Evolutionary conservation across 2,113 vertebrate genomes (phyloP).

Genomic region (Todiramphus saurophagus): DNA sequence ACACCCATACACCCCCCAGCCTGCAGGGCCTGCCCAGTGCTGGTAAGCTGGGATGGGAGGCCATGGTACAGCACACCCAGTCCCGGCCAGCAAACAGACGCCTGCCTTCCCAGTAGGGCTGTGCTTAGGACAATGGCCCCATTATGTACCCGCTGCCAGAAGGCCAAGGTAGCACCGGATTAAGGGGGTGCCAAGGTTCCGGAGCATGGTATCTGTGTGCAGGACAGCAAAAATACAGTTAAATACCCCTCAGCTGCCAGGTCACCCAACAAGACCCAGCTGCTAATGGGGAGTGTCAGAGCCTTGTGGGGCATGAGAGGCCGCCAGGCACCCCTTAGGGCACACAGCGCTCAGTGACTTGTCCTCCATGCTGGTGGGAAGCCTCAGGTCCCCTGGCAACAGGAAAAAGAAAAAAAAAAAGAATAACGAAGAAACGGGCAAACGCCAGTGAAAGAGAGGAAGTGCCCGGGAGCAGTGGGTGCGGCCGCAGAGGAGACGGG

Average conservation of each 20-base stretch:
- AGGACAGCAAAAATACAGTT: accelerated
- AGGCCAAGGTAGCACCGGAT: accelerated
- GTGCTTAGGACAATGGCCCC: accelerated
- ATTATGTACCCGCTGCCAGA: accelerated
- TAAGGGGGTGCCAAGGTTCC: accelerated
- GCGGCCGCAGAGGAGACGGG: no score
- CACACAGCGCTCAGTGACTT: background rate
- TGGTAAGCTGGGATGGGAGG: accelerated
- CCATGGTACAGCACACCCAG: background rate
- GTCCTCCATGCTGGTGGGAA: background rate
- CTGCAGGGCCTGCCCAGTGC: accelerated
- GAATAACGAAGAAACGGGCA: no score
- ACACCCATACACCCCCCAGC: accelerated
- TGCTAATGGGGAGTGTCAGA: accelerated
- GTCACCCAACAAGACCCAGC: accelerated
- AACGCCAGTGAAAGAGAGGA: accelerated
- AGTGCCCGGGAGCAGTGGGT: accelerated
- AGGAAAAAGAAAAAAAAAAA: accelerated
- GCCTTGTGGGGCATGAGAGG: accelerated
- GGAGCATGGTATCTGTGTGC: accelerated
- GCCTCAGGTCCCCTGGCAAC: background rate
- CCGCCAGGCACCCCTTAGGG: background rate
- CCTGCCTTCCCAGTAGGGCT: accelerated
- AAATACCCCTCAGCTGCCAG: background rate
- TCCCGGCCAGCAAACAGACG: accelerated